phyloP scores from a whole-genome alignment of 2,888 invertebrate genomes.

The Eristalinus aeneus region DNA sequence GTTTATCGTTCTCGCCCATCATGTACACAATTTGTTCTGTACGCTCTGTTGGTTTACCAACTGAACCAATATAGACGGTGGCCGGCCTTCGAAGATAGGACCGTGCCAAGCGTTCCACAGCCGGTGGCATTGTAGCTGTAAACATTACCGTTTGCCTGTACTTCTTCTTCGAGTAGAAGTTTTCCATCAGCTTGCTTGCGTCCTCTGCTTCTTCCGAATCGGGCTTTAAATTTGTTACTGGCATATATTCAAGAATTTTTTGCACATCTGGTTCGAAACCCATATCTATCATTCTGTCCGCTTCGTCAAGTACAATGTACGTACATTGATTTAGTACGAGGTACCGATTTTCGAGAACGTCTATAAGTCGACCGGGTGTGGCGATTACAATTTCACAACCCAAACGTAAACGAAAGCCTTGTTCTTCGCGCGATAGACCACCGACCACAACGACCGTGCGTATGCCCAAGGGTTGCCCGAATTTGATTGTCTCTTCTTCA shows the following conservation, averaged over 20 bases:
- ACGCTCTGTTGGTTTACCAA: slow-evolving; percentile 98
- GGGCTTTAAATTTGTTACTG: slow-evolving; percentile 98
- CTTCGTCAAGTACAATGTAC: slow-evolving; percentile 97
- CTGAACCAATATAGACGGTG: slow-evolving; percentile 97
- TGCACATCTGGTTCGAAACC: slow-evolving; percentile 99
- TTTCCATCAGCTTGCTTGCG: slow-evolving; percentile 92
- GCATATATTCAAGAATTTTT: slow-evolving; percentile 98
- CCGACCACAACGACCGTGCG: slow-evolving; percentile 99
- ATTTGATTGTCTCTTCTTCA: slow-evolving; percentile 99
- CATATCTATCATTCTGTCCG: slow-evolving; percentile 99
- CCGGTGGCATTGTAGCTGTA: slow-evolving; percentile 99
- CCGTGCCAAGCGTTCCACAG: slow-evolving; percentile 97
- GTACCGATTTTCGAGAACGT: slow-evolving; percentile 98
- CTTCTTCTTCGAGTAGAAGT: slow-evolving; percentile 97
- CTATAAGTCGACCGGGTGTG: slow-evolving; percentile 99
- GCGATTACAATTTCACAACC: slow-evolving; percentile 99
- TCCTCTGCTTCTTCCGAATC: slow-evolving; percentile 99
- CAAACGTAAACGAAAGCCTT: slow-evolving; percentile 96
- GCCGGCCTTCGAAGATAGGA: slow-evolving; percentile 97
- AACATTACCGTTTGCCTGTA: slow-evolving; percentile 99
- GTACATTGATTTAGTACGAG: slow-evolving; percentile 98
- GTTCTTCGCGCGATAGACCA: slow-evolving; percentile 97
- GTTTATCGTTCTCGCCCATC: slow-evolving; percentile 97
- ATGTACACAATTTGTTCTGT: slow-evolving; percentile 98
- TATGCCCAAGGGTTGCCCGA: slow-evolving; percentile 95